These are phyloP conservation scores for Pampus argenteus DNA, from an alignment of 2,797 vertebrate species.

Conservation along the genomic window DNA sequence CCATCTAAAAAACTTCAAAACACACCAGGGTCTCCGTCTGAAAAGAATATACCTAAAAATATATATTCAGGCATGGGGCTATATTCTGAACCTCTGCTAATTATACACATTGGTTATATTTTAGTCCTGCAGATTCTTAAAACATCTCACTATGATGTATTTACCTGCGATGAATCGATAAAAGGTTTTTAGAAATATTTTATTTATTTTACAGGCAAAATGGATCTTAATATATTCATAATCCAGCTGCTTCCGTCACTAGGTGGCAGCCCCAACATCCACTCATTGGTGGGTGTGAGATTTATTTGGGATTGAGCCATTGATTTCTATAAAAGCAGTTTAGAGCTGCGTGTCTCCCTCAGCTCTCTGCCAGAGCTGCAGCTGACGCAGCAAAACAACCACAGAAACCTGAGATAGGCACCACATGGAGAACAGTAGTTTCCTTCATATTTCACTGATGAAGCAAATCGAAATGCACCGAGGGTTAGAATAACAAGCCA, in stretches of 20 bases:
- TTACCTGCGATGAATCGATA: background rate
- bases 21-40: conserved; percentile 11
- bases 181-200: conserved; percentile 4
- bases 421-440: background rate
- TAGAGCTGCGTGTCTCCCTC: conserved; percentile 34
- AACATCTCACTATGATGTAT: background rate
- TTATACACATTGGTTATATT: background rate
- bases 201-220: conserved; percentile 25
- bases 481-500: background rate
- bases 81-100: no score
- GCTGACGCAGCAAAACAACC: conserved; percentile 55
- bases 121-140: background rate
- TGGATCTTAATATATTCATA: background rate
- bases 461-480: conserved; percentile 4
- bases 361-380: conserved; percentile 35
- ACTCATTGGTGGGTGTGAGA: conserved; percentile 13
- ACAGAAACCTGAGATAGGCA: background rate
- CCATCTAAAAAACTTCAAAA: conserved; percentile 35
- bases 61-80: background rate
- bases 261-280: conserved; percentile 67
- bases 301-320: conserved; percentile 34
- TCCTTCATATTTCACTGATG: background rate
- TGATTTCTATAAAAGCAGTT: conserved; percentile 54
- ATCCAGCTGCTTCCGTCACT: conserved; percentile 62
- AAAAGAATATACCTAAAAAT: background rate